Percentiles rank a stretch among this genome's conserved stretches.
phyloP scores from a whole-genome alignment of 2,797 vertebrate genomes.

The Setipinna tenuifilis region DNA sequence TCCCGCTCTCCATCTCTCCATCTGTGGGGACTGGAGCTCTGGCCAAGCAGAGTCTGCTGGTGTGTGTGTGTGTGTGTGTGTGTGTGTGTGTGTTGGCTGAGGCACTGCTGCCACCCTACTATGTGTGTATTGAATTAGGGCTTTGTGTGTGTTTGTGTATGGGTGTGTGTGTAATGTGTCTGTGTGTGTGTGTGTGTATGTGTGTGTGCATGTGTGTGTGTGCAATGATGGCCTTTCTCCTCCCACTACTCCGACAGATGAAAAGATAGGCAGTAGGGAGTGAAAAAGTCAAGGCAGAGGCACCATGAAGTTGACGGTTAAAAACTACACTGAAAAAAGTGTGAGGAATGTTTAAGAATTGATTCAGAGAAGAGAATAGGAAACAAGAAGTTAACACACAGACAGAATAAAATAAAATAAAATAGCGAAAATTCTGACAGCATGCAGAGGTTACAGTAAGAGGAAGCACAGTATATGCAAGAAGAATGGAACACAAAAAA shows the following conservation, averaged over 20 bases:
- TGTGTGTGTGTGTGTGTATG: conserved; percentile 30
- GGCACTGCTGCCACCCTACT: neutral
- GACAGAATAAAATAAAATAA: neutral
- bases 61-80: conserved; percentile 19
- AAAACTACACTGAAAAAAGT: too few relatives aligned
- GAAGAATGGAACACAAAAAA: neutral
- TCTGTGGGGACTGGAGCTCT: conserved; percentile 33
- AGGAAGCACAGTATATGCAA: neutral
- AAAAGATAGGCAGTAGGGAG: neutral
- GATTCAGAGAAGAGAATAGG: neutral
- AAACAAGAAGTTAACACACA: neutral
- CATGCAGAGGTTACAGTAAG: neutral
- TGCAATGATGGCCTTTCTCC: conserved; percentile 3
- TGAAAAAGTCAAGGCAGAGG: neutral
- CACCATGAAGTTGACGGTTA: neutral
- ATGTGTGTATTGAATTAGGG: conserved; percentile 26
- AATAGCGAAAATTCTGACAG: neutral
- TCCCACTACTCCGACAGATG: neutral
- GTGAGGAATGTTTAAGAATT: neutral
- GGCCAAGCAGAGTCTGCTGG: conserved; percentile 20
- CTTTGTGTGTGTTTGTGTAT: conserved; percentile 28
- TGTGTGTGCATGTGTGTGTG: conserved; percentile 18
- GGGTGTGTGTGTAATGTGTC: neutral
- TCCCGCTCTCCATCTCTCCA: neutral
- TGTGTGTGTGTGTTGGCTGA: conserved; percentile 45